Conservation (phyloP, 2,113 vertebrate genomes). For the Geococcyx californianus region DNA sequence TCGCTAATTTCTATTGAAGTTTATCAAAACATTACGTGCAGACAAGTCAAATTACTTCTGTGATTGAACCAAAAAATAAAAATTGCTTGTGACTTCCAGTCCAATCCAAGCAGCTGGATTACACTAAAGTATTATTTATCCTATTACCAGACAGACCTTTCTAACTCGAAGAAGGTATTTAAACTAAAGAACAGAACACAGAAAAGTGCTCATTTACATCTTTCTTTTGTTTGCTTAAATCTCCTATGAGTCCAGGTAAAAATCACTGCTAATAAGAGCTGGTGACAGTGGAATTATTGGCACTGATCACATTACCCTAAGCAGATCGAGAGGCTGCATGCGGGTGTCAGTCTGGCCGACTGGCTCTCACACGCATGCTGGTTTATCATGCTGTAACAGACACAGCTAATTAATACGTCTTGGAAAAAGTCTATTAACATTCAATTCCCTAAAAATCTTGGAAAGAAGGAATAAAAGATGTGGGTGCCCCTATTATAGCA, state of each 20-base stretch:
- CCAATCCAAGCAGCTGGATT: background rate
- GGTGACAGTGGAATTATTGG: background rate
- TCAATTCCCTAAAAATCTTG: background rate
- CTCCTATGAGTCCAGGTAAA: background rate
- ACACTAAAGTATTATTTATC: background rate
- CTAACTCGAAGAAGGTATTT: background rate
- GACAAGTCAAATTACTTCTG: constrained; percentile 8
- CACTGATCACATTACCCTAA: background rate
- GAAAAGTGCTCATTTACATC: background rate
- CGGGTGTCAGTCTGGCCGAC: background rate
- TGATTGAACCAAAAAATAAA: background rate
- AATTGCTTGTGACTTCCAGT: background rate
- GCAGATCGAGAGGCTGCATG: background rate
- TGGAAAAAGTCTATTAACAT: background rate
- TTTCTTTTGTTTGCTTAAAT: background rate
- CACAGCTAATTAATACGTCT: background rate
- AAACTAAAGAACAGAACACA: background rate
- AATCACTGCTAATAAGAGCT: background rate
- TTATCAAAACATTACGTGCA: constrained; percentile 45
- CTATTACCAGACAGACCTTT: background rate
- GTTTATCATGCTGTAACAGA: background rate
- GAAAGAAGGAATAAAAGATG: background rate
- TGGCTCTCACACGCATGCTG: background rate
- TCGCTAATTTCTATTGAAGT: constrained; percentile 40
- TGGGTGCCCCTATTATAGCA: background rate